Base-by-base conservation (phyloP, 1,140 invertebrate genomes). In the Neodiprion fabricii region DNA sequence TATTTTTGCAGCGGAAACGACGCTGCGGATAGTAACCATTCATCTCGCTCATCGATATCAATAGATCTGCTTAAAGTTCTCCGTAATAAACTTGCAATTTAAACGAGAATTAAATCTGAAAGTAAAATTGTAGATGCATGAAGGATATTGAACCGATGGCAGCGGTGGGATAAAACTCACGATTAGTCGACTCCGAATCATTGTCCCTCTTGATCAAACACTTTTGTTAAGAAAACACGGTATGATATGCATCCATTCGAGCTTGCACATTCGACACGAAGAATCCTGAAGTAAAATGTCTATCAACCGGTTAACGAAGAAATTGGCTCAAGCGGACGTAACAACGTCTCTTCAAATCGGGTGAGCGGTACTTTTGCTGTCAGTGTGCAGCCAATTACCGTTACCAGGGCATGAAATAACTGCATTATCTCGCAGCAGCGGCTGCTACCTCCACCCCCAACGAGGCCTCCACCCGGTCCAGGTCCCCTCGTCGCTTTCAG, bases 361-460 rank as follows among this genome's bases (percentile, higher is more conserved):
- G 68, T 49, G 74, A 75, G 79, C 79, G 82, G 78, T 78, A 73
- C 81, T 79, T 83, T 77, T 79, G 79, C 82, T 79, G 80, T 79
- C 83, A 85, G 85, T 83, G 84, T 85, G 83, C 80, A 85, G 82
- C 84, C 85, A 85, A 86, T 87, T 86, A 87, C 83, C 82, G 84
- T 84, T 87, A 79, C 82, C 82, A 76, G 83, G 84, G 84, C 83
- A 86, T 85, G 85, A 86, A 85, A 86, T 86, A 86, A 86, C 85
- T 85, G 80, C 83, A 85, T 86, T 86, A 86, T 86, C 84, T 86
- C 80, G 79, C 85, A 82, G 84, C 85, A 85, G 81, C 82, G 79
- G 80, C 83, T 80, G 82, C 83, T 79, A 78, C 76, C 75, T 72
- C 77, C 76, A 40, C 28, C 28, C 5, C 28, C 28, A 72, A 73